Base-by-base conservation (phyloP, 2,797 vertebrate genomes). In the Oreochromis grahami region DNA sequence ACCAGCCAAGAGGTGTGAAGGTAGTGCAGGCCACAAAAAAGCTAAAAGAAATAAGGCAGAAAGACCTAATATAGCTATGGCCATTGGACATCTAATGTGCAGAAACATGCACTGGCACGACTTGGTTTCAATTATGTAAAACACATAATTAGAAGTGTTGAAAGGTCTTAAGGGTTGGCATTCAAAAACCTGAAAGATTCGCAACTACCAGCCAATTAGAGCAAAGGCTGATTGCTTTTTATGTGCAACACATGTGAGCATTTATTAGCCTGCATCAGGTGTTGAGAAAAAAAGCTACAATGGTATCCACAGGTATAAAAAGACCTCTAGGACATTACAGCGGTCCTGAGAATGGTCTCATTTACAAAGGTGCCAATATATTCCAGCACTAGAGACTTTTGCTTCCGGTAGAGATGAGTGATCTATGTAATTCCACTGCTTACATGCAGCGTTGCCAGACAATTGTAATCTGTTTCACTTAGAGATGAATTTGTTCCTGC, bases 401-500 rank as follows among this genome's bases (percentile, higher is more conserved):
- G 4, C 8, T 51, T 81, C 43, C 3, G 4, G 12, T 19, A 17
- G 76, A 70, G 68, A 84, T 85, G 84, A 92, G 76, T 52, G 24
- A 85, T 80, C 41, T 24, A 72, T 85, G 77, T 74, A 83, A 88
- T 92, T 86, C 76, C 58, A 84, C 32, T 76, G 74, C 65, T 86
- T 77, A 63, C 3, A n/a, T 12, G 41, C 26, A 50, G 55, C 50
- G 51, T 70, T 19, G 80, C 68, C 80, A 79, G 65, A 88, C 43
- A 36, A 86, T 87, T 81, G 78, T 81, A 76, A 88, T 91, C 79
- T 78, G 51, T 86, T 93, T 91, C 85, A 84, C 72, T 88, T 74
- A 76, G 72, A 26, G 76, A 56, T 85, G n/a, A 84, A 86, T 90
- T 78, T 85, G 81, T 82, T 36, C 2, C 48, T 10, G 7, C 11